Evolutionary conservation across 2,113 vertebrate genomes (phyloP), one percentile per base, ranked within the genome.

Genomic region (Daphoenositta chrysoptera): DNA sequence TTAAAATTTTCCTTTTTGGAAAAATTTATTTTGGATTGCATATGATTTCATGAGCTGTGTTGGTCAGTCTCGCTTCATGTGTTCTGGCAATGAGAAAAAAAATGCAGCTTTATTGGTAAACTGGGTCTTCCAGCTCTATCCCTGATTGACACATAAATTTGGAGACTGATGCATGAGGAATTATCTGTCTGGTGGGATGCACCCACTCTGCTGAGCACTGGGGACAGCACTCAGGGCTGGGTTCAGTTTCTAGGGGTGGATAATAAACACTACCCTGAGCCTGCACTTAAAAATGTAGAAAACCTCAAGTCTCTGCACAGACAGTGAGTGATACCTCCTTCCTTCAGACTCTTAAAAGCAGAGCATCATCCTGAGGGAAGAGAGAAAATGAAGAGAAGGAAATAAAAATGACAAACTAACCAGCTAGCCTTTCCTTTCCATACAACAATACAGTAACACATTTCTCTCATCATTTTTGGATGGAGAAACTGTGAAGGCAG

Each of bases 361-460:
- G n/a, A 68, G 7, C 19, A 54, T 24, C 14, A 31, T 56, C 60
- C 50, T 48, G 63, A 83, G 48, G 51, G 84, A 87, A 94, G 20
- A 40, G n/a, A 76, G 16, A 85, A 85, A 87, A 76, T 28, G 7
- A 90, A 88, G 78, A 57, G 28, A 75, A 69, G 11, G 44, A 79
- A 69, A 86, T 56, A 72, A 83, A 90, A 91, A 40, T 35, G 8
- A 37, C n/a, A 42, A 76, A 82, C 40, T 47, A 87, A 53, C 13
- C 13, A 78, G 10, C 14, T 39, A 50, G 18, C 6, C 7, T 82
- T 79, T 51, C 30, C 13, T 84, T 71, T 64, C n/a, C n/a, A 2
- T 37, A 6, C 15, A 78, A 27, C 4, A 69, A 6, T 12, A 40
- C 2, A 3, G 2, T 6, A 71, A 27, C 33, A 35, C 1, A 4